Evolutionary conservation across 2,113 vertebrate genomes (phyloP).

Genomic region (Marmota flaviventris): DNA sequence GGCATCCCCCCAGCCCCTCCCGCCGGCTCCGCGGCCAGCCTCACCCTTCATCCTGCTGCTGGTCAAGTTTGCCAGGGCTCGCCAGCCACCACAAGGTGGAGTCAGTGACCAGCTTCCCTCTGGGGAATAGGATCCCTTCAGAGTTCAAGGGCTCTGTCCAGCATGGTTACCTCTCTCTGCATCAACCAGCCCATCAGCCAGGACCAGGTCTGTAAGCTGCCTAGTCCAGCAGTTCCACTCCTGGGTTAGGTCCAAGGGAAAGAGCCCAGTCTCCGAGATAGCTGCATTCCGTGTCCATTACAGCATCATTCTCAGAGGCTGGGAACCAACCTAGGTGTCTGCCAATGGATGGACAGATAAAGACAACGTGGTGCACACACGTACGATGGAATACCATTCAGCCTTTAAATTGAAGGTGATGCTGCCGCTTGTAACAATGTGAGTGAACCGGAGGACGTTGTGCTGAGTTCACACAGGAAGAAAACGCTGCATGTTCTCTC

Average conservation of each 20-base stretch:
- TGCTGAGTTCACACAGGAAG: neutral
- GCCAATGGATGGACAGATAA: neutral
- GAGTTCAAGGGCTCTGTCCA: neutral
- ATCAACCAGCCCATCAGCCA: accelerated
- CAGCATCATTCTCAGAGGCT: neutral
- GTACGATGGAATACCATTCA: neutral
- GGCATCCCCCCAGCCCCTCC: neutral
- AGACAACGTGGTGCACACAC: neutral
- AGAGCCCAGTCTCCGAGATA: neutral
- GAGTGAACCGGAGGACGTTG: neutral
- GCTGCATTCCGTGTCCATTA: accelerated
- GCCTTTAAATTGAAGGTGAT: neutral
- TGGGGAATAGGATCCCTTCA: neutral
- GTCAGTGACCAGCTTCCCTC: neutral
- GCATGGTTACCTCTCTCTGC: accelerated
- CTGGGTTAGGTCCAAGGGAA: neutral
- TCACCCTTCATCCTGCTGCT: neutral
- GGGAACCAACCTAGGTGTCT: neutral
- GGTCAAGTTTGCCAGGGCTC: neutral
- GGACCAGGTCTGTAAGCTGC: neutral
- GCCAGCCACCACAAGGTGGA: conserved; percentile 66
- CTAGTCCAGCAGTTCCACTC: neutral
- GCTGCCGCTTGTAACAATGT: neutral
- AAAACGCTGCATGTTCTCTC: neutral
- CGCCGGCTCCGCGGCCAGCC: neutral